Evolutionary conservation across 2,797 vertebrate species (phyloP), one percentile per base, ranked within the genome.

Genomic region (Antennarius maculatus): DNA sequence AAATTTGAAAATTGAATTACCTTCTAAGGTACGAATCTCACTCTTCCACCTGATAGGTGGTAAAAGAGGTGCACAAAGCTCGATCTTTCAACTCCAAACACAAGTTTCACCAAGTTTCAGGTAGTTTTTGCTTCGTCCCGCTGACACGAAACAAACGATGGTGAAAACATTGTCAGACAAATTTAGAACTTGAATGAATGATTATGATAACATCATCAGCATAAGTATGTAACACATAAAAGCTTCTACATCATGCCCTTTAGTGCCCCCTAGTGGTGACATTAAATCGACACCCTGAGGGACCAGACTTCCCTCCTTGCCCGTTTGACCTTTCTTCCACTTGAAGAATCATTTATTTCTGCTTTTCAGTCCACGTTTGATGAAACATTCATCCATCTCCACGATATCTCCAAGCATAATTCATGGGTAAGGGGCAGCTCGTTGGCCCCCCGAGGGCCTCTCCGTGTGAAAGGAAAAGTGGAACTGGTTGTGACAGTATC

Each of bases 401-500:
- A 28, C 16, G 3, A 45, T 58, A 51, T 53, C 47, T 56, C 27
- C 34, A 5, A 11, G 57, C 34, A 64, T 76, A 57, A 69, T 52
- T 74, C 51, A 67, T 45, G 34, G 15, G 43, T 27, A 45, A 46
- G 23, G 31, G 27, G 46, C 18, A 18, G 41, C 46, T 31, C n/a
- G 29, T 71, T 46, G 17, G 66, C 54, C 45, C 58, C 0, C 23
- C 23, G 23, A 7, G 46, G 69, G 64, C 42, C 23, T 1, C n/a
- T 49, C 17, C 43, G 17, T 23, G 23, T 23, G 14, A 47, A 14
- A 37, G 28, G 48, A 23, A 46, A 47, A 42, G 49, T 47, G 42
- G 54, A 71, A 61, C 16, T 51, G 14, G 65, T 67, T 34, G 65
- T 39, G 54, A 62, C 61, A 48, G 52, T 46, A 66, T 55, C 49